Base-by-base conservation (phyloP, 2,888 invertebrate genomes). In the Ophraella communa region DNA sequence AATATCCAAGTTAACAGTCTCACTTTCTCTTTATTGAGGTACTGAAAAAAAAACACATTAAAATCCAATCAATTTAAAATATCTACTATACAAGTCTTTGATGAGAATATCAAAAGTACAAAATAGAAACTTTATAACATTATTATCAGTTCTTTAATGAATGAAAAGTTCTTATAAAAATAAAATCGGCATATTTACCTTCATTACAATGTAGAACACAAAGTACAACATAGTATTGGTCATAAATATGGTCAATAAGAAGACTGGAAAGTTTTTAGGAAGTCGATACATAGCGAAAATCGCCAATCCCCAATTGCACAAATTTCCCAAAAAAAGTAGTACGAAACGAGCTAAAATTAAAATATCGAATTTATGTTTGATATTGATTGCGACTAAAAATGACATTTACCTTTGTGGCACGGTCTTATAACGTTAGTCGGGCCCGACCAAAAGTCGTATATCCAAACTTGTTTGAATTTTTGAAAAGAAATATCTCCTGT, bases 131-230 rank as follows among this genome's bases (percentile, higher is more conserved):
- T n/a, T n/a, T n/a, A n/a, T n/a, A n/a, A n/a, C n/a, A n/a, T n/a
- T n/a, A n/a, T n/a, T n/a, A n/a, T n/a, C n/a, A n/a, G n/a, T n/a
- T n/a, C n/a, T n/a, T n/a, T n/a, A n/a, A n/a, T n/a, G n/a, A n/a
- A n/a, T n/a, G n/a, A n/a, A n/a, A n/a, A n/a, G n/a, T n/a, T n/a
- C n/a, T n/a, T n/a, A n/a, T n/a, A n/a, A n/a, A 11, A 30, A 7
- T 7, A 30, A 30, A 30, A 30, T 30, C 5, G 30, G n/a, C n/a
- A n/a, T 44, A 47, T 77, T 76, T 82, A 90, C 90, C 87, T 95
- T 95, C 92, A 94, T 93, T 4, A 87, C 79, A 47, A 94, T 88
- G 80, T 95, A 95, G 81, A 93, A 94, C 60, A 88, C 80, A 11
- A 89, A 88, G 81, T 95, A 95, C 4, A 95, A 83, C 65, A 94